Evolutionary conservation across 2,888 invertebrate genomes (phyloP).

Genomic region (Perdita meconis): DNA sequence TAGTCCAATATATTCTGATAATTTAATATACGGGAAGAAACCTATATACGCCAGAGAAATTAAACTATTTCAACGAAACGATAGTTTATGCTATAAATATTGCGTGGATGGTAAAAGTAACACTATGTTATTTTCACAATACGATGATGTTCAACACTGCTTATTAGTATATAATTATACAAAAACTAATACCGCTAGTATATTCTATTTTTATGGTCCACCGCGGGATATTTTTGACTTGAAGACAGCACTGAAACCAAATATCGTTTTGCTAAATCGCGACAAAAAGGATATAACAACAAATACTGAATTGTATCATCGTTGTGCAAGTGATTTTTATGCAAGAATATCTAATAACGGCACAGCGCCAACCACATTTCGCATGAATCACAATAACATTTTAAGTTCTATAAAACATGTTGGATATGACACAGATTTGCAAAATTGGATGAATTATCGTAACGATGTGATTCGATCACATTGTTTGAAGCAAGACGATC

Average conservation of each 20-base stretch:
- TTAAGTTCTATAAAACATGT: conserved; percentile 62
- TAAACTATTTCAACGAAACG: conserved; percentile 67
- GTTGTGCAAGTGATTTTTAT: conserved; percentile 63
- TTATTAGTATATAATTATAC: conserved; percentile 76
- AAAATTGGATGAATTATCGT: conserved; percentile 71
- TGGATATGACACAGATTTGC: conserved; percentile 68
- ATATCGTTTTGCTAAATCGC: conserved; percentile 64
- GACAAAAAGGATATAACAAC: conserved; percentile 39
- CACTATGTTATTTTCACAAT: conserved; percentile 33
- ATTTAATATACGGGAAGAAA: conserved; percentile 74
- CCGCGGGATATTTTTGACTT: conserved; percentile 70
- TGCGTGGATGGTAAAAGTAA: conserved; percentile 21
- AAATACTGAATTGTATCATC: conserved; percentile 74
- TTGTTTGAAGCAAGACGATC: conserved; percentile 61
- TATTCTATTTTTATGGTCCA: conserved; percentile 68
- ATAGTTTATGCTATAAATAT: conserved; percentile 69
- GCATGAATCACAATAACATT: conserved; percentile 46
- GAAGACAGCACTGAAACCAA: conserved; percentile 65
- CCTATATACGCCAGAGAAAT: conserved; percentile 74
- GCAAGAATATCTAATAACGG: conserved; percentile 73
- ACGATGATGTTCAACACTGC: conserved; percentile 62
- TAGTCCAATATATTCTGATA: conserved; percentile 80
- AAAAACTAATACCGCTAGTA: conserved; percentile 75
- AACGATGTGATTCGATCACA: conserved; percentile 54
- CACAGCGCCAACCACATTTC: conserved; percentile 69